These are phyloP conservation scores for Rhinatrema bivittatum DNA, from an alignment of 2,797 vertebrate genomes.

Conservation along the genomic window DNA sequence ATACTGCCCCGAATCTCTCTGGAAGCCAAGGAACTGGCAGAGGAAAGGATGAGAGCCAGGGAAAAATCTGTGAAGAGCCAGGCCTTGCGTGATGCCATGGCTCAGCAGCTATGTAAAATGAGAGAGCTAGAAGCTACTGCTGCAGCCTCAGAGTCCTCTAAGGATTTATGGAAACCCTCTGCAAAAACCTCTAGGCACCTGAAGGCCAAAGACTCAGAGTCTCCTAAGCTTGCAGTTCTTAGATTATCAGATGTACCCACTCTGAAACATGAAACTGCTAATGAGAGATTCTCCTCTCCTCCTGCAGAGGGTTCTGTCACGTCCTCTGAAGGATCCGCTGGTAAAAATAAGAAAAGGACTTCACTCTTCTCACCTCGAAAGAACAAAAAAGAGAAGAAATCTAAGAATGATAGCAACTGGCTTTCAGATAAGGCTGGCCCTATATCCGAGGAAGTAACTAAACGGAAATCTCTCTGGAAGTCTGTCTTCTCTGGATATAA, in stretches of 20 bases:
- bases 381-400: constrained; percentile 91
- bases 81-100: constrained; percentile 87
- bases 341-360: constrained; percentile 87
- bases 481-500: constrained; percentile 93
- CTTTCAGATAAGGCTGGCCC: constrained; percentile 48
- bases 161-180: constrained; percentile 28
- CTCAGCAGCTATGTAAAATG: constrained; percentile 84
- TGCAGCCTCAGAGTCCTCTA: not conserved
- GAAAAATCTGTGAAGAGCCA: constrained; percentile 92
- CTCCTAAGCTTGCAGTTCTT: constrained; percentile 51
- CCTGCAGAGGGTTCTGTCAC: constrained; percentile 73
- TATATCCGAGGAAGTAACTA: constrained; percentile 65
- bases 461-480: constrained; percentile 91
- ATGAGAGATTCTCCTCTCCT: constrained; percentile 65
- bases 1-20: constrained; percentile 69
- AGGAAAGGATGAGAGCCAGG: constrained; percentile 85
- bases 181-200: not conserved
- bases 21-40: constrained; percentile 86
- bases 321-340: constrained; percentile 79
- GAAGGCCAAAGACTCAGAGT: constrained; percentile 24
- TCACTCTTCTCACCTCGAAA: constrained; percentile 94
- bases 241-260: constrained; percentile 57
- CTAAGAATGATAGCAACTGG: constrained; percentile 72
- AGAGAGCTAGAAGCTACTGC: constrained; percentile 67
- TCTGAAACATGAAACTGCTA: constrained; percentile 46